phyloP scores from a whole-genome alignment of 2,797 vertebrate species.

The Centropyge bicolor region DNA sequence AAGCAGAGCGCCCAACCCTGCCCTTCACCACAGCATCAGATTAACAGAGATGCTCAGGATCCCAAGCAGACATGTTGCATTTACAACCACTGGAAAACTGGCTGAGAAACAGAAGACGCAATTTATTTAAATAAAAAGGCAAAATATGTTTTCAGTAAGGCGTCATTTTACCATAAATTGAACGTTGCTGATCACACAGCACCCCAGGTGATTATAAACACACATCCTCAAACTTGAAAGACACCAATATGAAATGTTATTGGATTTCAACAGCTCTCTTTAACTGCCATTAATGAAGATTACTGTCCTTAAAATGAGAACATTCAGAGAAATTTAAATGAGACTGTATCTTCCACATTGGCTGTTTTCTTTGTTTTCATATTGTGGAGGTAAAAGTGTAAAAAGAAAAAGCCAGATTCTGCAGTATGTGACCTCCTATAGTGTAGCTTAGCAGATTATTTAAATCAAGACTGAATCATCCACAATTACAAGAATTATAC shows the following conservation, averaged over 20 bases:
- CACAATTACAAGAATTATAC: not conserved
- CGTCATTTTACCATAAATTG: not conserved
- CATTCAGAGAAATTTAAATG: not conserved
- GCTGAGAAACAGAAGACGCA: not conserved
- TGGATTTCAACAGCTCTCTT: not conserved
- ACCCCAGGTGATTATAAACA: not conserved
- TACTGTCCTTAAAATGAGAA: not conserved
- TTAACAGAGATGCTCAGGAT: not conserved
- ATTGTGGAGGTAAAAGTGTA: not conserved
- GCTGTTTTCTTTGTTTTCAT: not conserved
- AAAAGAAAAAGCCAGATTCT: not conserved
- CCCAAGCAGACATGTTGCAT: not conserved
- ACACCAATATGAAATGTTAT: not conserved
- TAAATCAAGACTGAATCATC: not conserved
- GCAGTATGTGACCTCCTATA: not conserved
- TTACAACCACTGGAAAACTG: not conserved
- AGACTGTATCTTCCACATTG: not conserved
- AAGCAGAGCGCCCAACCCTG: constrained; percentile 2
- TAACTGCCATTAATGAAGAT: not conserved
- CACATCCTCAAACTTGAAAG: constrained; percentile 25
- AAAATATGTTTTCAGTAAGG: not conserved
- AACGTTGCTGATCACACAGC: not conserved
- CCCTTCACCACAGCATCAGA: not conserved
- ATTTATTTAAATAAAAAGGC: not conserved
- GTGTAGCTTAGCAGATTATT: not conserved